Conservation (phyloP, 2,113 vertebrate genomes). For the Pituophis catenifer region DNA sequence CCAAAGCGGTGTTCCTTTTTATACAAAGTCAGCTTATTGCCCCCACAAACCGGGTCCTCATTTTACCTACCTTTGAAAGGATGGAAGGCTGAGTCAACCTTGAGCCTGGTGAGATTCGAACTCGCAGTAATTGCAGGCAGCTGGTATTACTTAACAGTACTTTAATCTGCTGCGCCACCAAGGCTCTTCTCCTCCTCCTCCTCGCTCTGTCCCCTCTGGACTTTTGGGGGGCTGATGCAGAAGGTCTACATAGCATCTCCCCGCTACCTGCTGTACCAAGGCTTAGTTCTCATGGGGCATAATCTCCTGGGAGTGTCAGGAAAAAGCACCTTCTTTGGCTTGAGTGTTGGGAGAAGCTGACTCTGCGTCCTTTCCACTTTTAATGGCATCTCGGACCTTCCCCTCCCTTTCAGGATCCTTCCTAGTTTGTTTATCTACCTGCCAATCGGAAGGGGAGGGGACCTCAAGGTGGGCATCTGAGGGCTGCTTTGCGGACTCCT, state of each 20-base stretch:
- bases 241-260: background rate
- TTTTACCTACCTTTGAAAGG: no score
- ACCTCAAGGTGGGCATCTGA: background rate
- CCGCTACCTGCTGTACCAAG: background rate
- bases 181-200: background rate
- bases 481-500: background rate
- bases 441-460: background rate
- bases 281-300: background rate
- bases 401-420: no score
- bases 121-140: no score
- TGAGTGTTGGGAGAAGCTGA: background rate
- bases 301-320: no score
- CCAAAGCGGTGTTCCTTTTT: no score
- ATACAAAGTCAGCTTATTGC: no score
- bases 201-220: no score
- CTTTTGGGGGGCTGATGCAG: background rate
- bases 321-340: background rate
- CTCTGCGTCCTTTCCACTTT: background rate
- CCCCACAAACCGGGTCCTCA: no score
- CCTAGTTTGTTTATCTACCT: background rate
- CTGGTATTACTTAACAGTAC: no score
- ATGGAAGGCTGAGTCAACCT: no score
- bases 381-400: background rate
- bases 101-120: no score
- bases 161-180: no score